Evolutionary conservation across 2,113 vertebrate genomes (phyloP).

Genomic region (Pomatorhinus ruficollis): DNA sequence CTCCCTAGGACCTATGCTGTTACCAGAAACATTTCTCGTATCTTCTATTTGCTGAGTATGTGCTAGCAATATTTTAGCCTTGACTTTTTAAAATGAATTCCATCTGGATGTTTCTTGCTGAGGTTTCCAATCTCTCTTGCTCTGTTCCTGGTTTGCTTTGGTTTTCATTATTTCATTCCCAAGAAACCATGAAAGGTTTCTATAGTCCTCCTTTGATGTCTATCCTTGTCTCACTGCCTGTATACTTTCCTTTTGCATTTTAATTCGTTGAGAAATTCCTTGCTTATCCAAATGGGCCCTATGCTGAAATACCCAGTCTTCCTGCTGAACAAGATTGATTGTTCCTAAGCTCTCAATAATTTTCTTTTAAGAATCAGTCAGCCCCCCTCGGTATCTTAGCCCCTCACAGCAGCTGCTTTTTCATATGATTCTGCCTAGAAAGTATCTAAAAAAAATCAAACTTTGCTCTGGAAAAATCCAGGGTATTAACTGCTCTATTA

Average conservation of each 20-base stretch:
- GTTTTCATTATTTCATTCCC: slow-evolving; percentile 62
- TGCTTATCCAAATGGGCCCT: background rate
- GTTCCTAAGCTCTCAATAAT: background rate
- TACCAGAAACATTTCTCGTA: slow-evolving; percentile 17
- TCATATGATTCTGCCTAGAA: background rate
- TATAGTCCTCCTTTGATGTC: slow-evolving; percentile 42
- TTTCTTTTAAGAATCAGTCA: background rate
- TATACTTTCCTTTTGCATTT: background rate
- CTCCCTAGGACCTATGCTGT: background rate
- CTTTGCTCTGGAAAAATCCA: background rate
- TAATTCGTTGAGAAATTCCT: slow-evolving; percentile 15
- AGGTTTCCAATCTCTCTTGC: slow-evolving; percentile 21
- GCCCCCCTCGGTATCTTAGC: background rate
- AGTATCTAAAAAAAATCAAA: background rate
- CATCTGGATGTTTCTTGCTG: slow-evolving; percentile 61
- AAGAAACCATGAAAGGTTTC: slow-evolving; percentile 20
- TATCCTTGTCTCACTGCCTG: slow-evolving; percentile 11
- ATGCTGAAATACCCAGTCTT: background rate
- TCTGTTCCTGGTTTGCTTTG: slow-evolving; percentile 53
- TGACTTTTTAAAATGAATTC: slow-evolving; percentile 55
- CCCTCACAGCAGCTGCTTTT: background rate
- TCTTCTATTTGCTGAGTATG: slow-evolving; percentile 37
- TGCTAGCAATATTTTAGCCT: slow-evolving; percentile 50
- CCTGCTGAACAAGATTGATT: background rate
- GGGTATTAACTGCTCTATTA: background rate